Percentiles rank a stretch among this genome's conserved stretches.
Conservation (phyloP, 92 coral and sea anemone genomes). For the Micromussa lordhowensis region DNA sequence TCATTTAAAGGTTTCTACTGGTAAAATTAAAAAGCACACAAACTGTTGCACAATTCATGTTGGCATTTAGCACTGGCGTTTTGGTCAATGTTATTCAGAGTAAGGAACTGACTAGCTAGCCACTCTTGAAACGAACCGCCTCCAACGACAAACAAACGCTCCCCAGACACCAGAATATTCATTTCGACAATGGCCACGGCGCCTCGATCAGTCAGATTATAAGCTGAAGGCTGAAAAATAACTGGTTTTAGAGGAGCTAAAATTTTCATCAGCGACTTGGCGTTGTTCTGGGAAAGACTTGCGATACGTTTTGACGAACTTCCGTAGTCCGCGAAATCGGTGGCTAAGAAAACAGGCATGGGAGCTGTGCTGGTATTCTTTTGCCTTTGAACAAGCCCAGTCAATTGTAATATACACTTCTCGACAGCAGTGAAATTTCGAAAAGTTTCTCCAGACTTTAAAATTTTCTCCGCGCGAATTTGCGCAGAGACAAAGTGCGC, state of each 20-base stretch:
- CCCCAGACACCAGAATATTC: conserved; percentile 84
- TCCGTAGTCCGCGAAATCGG: conserved; percentile 83
- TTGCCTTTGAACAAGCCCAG: background rate
- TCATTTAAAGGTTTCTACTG: background rate
- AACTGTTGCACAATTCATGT: background rate
- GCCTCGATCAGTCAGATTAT: conserved; percentile 71
- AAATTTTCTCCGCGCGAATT: conserved; percentile 85
- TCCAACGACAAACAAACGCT: conserved; percentile 77
- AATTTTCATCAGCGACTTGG: conserved; percentile 58
- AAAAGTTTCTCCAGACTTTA: background rate
- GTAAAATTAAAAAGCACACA: background rate
- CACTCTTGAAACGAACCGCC: conserved; percentile 92
- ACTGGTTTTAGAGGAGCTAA: conserved; percentile 60
- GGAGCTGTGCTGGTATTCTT: background rate
- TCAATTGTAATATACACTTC: background rate
- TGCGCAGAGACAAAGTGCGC: conserved; percentile 76
- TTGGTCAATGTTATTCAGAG: conserved; percentile 20
- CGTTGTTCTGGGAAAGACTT: conserved; percentile 42
- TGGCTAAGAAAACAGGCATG: conserved; percentile 68
- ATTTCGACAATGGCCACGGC: conserved; percentile 88
- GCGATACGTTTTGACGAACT: conserved; percentile 73
- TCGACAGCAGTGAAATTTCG: background rate
- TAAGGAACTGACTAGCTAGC: conserved; percentile 73
- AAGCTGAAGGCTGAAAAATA: conserved; percentile 61
- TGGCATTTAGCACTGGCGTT: background rate